Percentiles rank a stretch among this genome's conserved stretches.
phyloP scores from a whole-genome alignment of 2,888 invertebrate genomes.

The Scaptomyza tumidula region DNA sequence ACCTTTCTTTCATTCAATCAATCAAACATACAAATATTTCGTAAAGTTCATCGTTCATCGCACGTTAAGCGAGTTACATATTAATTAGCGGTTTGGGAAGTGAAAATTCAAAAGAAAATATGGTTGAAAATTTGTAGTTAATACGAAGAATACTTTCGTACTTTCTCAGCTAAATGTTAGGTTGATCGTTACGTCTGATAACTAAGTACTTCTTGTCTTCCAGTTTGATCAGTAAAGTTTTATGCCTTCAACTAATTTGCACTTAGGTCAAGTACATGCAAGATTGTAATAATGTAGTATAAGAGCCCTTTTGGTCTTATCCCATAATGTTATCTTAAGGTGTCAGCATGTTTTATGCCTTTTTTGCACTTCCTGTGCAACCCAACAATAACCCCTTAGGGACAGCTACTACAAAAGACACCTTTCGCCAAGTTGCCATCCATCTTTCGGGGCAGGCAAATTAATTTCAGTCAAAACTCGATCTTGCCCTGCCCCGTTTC shows the following conservation, averaged over 20 bases:
- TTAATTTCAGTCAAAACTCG: conserved; percentile 73
- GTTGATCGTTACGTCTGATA: not conserved
- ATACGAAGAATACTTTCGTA: not conserved
- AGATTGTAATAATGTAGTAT: conserved; percentile 10
- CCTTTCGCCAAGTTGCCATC: conserved; percentile 62
- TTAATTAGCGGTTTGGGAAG: conserved; percentile 38
- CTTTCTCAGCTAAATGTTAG: not conserved
- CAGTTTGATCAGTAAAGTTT: not conserved
- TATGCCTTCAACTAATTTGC: not conserved
- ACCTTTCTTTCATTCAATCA: conserved; percentile 41
- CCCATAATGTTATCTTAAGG: conserved; percentile 49
- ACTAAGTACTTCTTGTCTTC: not conserved
- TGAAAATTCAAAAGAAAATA: not conserved
- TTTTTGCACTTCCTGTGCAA: conserved; percentile 55
- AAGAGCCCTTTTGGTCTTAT: conserved; percentile 26
- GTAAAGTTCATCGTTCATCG: conserved; percentile 32
- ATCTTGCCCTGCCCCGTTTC: conserved; percentile 49
- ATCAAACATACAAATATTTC: conserved; percentile 42
- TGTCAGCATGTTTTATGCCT: conserved; percentile 64
- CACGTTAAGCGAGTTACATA: conserved; percentile 41
- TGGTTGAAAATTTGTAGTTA: not conserved
- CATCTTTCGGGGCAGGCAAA: conserved; percentile 65
- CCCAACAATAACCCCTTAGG: conserved; percentile 25
- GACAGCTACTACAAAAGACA: conserved; percentile 30
- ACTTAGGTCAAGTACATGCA: not conserved